Evolutionary conservation across 2,797 vertebrate genomes (phyloP).

Genomic region (Ciconia nigra): DNA sequence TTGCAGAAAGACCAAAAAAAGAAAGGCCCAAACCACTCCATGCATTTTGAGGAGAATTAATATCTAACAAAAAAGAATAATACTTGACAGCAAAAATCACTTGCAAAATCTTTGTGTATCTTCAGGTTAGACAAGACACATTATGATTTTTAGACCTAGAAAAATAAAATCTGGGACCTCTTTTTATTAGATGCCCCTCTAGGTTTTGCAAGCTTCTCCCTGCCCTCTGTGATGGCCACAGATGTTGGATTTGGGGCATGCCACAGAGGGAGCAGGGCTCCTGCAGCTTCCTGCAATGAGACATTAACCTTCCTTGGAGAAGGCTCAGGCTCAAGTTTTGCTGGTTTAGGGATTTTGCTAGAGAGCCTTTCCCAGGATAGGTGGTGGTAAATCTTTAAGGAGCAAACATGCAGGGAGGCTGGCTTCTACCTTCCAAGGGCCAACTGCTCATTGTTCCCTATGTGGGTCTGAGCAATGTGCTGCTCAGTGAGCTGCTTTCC

Average conservation of each 20-base stretch:
- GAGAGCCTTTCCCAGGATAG: neutral
- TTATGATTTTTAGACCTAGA: neutral
- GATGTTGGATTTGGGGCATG: neutral
- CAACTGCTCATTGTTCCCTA: neutral
- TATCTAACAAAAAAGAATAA: neutral
- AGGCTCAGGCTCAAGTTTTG: neutral
- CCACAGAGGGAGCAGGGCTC: neutral
- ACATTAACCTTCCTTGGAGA: neutral
- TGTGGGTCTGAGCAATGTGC: accelerated
- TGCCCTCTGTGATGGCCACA: neutral
- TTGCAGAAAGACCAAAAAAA: neutral
- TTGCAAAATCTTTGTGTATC: neutral
- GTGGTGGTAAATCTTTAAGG: neutral
- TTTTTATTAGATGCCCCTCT: neutral
- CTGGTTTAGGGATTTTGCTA: neutral
- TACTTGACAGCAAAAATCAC: neutral
- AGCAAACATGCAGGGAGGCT: accelerated
- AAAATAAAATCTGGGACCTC: neutral
- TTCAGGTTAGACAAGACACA: neutral
- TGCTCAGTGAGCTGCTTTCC: neutral
- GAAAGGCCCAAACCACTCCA: neutral
- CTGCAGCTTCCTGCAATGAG: neutral
- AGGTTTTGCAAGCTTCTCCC: neutral
- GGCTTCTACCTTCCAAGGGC: neutral
- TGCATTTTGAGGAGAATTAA: neutral